Percentiles rank a stretch among this genome's conserved stretches.
Evolutionary conservation across 2,113 vertebrate species (phyloP).

Genomic region (Pleuronectes platessa): DNA sequence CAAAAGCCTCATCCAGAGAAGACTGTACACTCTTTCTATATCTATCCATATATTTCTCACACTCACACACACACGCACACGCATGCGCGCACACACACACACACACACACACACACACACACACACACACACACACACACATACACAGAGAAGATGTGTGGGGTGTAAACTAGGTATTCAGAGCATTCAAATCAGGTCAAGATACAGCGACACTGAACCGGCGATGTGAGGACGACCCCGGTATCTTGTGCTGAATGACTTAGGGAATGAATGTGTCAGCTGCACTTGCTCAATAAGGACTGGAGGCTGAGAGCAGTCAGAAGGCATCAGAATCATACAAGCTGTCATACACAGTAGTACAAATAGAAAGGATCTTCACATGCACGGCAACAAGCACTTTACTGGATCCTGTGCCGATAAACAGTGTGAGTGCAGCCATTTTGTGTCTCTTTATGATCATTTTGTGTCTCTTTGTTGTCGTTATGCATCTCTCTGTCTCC

Average conservation of each 20-base stretch:
- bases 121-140: constrained; percentile 3
- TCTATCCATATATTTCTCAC: too few relatives aligned
- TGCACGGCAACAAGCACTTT: constrained; percentile 26
- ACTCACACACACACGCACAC: too few relatives aligned
- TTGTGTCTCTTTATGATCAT: background rate
- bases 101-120: background rate
- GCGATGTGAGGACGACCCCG: constrained; percentile 43
- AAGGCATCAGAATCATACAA: constrained; percentile 23
- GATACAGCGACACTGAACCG: constrained; percentile 34
- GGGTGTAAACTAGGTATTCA: constrained; percentile 32
- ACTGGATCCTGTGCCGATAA: background rate
- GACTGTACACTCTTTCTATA: background rate
- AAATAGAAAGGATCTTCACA: constrained; percentile 21
- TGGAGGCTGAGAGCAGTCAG: constrained; percentile 41
- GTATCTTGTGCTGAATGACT: constrained; percentile 42
- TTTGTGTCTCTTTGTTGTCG: background rate
- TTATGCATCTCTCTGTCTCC: background rate
- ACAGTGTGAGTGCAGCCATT: background rate
- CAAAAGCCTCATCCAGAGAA: constrained; percentile 9
- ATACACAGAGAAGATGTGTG: background rate
- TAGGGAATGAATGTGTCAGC: constrained; percentile 60
- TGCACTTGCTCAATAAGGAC: constrained; percentile 54
- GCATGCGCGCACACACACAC: background rate
- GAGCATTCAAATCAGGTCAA: constrained; percentile 43
- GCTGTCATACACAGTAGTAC: constrained; percentile 22